Evolutionary conservation across 2,113 vertebrate genomes (phyloP), one percentile per base, ranked within the genome.

Genomic region (Catharus minimus): DNA sequence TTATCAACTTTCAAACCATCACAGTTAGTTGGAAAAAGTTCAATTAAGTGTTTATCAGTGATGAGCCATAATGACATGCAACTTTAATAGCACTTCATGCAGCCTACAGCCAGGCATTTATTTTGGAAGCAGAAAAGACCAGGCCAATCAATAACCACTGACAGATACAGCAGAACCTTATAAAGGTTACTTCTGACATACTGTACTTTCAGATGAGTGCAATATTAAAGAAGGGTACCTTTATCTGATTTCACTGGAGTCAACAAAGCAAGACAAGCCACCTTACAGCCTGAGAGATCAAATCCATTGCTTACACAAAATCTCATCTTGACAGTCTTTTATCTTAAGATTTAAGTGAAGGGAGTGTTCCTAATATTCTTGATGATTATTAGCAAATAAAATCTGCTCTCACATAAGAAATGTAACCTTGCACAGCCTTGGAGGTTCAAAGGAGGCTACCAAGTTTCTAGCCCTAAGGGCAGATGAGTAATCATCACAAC

Each of bases 291-390:
- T 71, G 27, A 50, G 39, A 53, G 10, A n/a, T 75, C 64, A 92
- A 61, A 90, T 14, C 38, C 73, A 33, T 32, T 81, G 43, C 80
- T 86, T 78, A 74, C 14, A 74, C 16, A 78, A 78, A 94, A 86
- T 50, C 41, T 89, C n/a, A 85, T 66, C 44, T 33, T 92, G 27
- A 85, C 69, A 86, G 75, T 82, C 33, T 88, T 95, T 50, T 79
- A 79, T 92, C 52, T 75, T 79, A 77, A 66, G 66, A 64, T 62
- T 86, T 75, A 79, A 67, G 67, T 33, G 27, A 47, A 77, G 52
- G 56, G 49, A 80, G 53, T 0, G 0, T 82, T 79, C 65, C 24
- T 81, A 82, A 78, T 80, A 46, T 43, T 84, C 56, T 66, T 80
- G 39, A 80, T 56, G 39, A 73, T 66, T 76, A 77, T 36, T 15